Evolutionary conservation across 2,113 vertebrate genomes (phyloP), one percentile per base, ranked within the genome.

Genomic region (Menura novaehollandiae): DNA sequence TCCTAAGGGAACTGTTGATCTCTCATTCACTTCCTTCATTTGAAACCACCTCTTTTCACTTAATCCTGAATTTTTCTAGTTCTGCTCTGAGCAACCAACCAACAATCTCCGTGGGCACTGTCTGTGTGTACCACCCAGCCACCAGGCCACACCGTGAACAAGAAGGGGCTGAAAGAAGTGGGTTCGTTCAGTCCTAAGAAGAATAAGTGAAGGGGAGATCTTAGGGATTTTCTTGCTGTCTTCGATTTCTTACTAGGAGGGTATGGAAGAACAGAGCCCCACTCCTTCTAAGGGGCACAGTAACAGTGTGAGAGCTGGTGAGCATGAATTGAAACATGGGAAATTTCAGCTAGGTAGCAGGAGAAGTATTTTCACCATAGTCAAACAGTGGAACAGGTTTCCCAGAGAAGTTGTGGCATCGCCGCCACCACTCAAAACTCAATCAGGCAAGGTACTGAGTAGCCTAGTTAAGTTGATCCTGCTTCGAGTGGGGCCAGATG

Each of bases 121-220:
- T 19, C 4, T 7, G 6, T 2, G 9, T 51, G 28, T 21, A n/a
- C 32, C 41, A 76, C 35, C 13, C 47, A 91, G 53, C 26, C 56
- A 68, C 30, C 21, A 69, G 46, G n/a, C 18, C 63, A 82, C 49
- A 15, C 2, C 5, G 22, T 12, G 23, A 52, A 21, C 27, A 37
- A 88, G 24, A 64, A 76, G 8, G 32, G 37, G 13, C 56, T 56
- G 53, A 44, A 76, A 73, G 35, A 76, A n/a, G 19, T 13, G 28
- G 8, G 4, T 44, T 69, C 1, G 0, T 73, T 64, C 47, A n/a
- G 28, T 53, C n/a, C 60, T 20, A 20, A 3, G 3, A 66, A 74
- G 23, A 68, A 66, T 18, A 71, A 77, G 27, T 4, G 9, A 74
- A 78, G 7, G 43, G 3, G 12, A 87, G 11, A 55, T 37, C 35